Conservation (phyloP, 2,888 invertebrate species). For the Labia minor region DNA sequence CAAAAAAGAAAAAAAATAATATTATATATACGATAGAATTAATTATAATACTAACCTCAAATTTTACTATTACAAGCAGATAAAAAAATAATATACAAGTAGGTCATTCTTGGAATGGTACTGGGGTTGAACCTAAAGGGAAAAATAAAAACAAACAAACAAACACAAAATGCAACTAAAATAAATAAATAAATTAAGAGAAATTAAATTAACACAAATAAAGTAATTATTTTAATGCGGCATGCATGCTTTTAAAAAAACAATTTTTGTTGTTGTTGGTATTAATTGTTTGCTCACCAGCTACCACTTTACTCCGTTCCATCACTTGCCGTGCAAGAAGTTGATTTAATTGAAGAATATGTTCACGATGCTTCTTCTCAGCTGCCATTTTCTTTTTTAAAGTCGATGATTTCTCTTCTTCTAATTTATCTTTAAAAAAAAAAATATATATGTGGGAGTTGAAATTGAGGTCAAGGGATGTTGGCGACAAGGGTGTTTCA, state of each 20-base stretch:
- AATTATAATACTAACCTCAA: constrained; percentile 24
- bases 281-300: constrained; percentile 53
- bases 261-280: too few relatives aligned
- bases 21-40: too few relatives aligned
- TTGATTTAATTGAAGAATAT: constrained; percentile 81
- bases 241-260: constrained; percentile 22
- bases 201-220: constrained; percentile 13
- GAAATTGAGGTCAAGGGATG: too few relatives aligned
- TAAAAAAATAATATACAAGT: constrained; percentile 18
- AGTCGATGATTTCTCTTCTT: constrained; percentile 35
- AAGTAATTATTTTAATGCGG: too few relatives aligned
- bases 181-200: constrained; percentile 20
- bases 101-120: constrained; percentile 24
- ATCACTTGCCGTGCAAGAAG: constrained; percentile 87
- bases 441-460: too few relatives aligned
- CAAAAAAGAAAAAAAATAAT: too few relatives aligned
- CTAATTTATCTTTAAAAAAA: constrained; percentile 28
- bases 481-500: too few relatives aligned
- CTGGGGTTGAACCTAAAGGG: constrained; percentile 25
- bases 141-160: constrained; percentile 15
- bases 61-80: constrained; percentile 22
- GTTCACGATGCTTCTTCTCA: constrained; percentile 79
- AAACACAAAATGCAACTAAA: constrained; percentile 30
- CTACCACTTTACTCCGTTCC: constrained; percentile 90
- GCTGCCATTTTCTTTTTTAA: constrained; percentile 64